Evolutionary conservation across 2,888 invertebrate species (phyloP).

Genomic region (Ichneumoninae sp.): DNA sequence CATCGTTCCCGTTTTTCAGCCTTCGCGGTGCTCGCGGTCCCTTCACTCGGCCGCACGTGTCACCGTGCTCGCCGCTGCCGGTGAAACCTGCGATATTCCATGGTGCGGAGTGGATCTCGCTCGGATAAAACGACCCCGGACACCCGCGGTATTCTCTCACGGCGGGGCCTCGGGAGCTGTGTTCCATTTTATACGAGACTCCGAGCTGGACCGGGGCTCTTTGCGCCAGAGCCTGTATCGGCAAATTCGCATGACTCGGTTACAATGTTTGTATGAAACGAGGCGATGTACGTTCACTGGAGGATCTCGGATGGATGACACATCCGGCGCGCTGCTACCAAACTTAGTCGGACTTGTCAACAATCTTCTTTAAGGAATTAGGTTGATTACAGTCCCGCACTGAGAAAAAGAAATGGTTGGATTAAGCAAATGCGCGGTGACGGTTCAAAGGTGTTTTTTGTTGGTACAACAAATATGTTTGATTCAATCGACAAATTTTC

Average conservation of each 20-base stretch:
- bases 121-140: conserved; percentile 45
- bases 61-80: background rate
- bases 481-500: too few species aligned
- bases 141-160: background rate
- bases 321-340: too few species aligned
- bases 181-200: background rate
- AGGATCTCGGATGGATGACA: too few species aligned
- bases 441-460: too few species aligned
- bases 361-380: too few species aligned
- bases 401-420: too few species aligned
- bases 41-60: conserved; percentile 9
- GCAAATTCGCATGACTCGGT: background rate
- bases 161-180: background rate
- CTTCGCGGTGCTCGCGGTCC: background rate
- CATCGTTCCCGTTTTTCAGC: conserved; percentile 60
- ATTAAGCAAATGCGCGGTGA: too few species aligned
- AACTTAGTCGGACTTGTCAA: too few species aligned
- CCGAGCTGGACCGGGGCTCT: background rate
- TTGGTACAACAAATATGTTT: too few species aligned
- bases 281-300: too few species aligned
- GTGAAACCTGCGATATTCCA: conserved; percentile 27
- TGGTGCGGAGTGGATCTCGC: conserved; percentile 21
- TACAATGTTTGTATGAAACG: too few species aligned
- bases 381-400: too few species aligned
- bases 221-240: background rate